Conservation (phyloP, 2,797 vertebrate genomes). For the Urophycis tenuis region DNA sequence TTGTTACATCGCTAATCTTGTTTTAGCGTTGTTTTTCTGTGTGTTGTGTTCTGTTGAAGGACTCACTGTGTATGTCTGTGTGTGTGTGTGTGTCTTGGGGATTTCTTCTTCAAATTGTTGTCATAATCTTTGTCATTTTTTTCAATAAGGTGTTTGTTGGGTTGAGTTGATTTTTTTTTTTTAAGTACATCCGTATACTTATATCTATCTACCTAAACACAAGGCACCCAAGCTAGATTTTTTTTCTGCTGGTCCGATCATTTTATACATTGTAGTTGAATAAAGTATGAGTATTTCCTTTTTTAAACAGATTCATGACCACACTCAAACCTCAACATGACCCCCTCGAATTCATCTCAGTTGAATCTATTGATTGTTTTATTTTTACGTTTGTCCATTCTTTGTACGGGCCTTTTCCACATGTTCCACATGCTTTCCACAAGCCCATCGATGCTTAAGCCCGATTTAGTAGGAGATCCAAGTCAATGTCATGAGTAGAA, state of each 20-base stretch:
- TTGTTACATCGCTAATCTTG: constrained; percentile 24
- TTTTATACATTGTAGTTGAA: neutral
- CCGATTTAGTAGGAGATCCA: neutral
- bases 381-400: neutral
- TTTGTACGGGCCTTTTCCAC: too few species aligned
- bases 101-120: neutral
- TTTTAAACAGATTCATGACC: neutral
- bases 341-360: neutral
- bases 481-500: neutral
- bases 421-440: too few species aligned
- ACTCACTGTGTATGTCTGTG: constrained; percentile 14
- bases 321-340: neutral
- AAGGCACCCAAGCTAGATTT: too few species aligned
- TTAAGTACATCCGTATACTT: too few species aligned
- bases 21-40: neutral
- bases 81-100: neutral
- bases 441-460: too few species aligned
- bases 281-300: neutral
- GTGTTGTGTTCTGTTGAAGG: neutral
- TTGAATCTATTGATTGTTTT: neutral
- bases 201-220: too few species aligned
- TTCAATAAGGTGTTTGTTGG: too few species aligned
- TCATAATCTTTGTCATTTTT: too few species aligned
- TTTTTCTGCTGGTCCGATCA: too few species aligned
- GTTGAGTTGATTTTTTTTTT: too few species aligned